Conservation (phyloP, 2,888 invertebrate genomes). For the Ochropleura plecta region DNA sequence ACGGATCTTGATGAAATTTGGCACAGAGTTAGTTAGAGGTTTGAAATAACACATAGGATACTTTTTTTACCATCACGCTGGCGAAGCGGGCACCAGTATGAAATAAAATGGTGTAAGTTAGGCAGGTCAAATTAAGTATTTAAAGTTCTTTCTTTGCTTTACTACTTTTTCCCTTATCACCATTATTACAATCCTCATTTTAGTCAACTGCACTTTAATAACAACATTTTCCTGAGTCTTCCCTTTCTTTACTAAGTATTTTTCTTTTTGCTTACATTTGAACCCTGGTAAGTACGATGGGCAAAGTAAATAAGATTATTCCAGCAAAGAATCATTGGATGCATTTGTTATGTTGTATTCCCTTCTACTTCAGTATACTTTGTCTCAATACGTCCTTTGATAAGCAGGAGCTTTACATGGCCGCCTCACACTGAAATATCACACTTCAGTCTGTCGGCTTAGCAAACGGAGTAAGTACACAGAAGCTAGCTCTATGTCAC, state of each 20-base stretch:
- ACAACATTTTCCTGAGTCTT: background rate
- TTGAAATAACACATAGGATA: too few relatives aligned
- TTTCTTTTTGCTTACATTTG: background rate
- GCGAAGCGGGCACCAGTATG: too few relatives aligned
- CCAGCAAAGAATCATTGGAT: background rate
- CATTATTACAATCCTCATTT: background rate
- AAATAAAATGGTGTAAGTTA: too few relatives aligned
- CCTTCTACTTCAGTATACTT: background rate
- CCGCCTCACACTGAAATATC: background rate
- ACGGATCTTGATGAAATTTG: too few relatives aligned
- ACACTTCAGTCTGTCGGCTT: background rate
- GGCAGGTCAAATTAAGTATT: too few relatives aligned
- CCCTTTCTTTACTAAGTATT: background rate
- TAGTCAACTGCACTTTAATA: background rate
- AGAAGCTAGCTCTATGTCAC: background rate
- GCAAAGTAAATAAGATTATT: background rate
- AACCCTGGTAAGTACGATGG: background rate
- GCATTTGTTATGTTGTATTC: background rate
- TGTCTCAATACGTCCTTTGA: conserved; percentile 6
- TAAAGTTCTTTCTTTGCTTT: background rate
- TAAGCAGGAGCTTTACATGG: conserved; percentile 2
- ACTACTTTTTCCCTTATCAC: background rate
- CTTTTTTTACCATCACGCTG: too few relatives aligned
- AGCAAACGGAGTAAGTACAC: background rate
- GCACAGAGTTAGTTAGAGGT: too few relatives aligned